Percentiles rank a stretch among this genome's conserved stretches.
phyloP scores from a whole-genome alignment of 2,888 invertebrate species.

The Microplitis manilae region DNA sequence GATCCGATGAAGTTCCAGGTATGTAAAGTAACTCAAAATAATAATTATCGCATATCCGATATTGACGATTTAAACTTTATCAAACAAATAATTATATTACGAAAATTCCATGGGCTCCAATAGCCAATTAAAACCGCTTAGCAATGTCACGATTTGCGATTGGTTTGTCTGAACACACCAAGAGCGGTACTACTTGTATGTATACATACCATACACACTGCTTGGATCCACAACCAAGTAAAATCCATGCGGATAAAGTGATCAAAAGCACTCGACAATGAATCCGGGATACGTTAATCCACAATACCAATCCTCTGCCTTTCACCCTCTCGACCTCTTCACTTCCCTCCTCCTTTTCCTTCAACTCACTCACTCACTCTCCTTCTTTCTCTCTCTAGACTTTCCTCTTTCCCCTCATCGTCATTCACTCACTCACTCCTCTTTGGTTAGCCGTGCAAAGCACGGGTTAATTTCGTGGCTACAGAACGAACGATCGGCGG shows the following conservation, averaged over 20 bases:
- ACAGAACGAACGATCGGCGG: slow-evolving; percentile 23
- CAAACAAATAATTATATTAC: background rate
- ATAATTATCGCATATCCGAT: too few relatives aligned
- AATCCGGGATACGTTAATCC: slow-evolving; percentile 28
- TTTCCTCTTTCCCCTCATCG: background rate
- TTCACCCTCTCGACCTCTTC: background rate
- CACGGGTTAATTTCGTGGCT: slow-evolving; percentile 33
- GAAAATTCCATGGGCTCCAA: background rate
- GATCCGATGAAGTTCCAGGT: slow-evolving; percentile 96
- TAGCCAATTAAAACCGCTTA: background rate
- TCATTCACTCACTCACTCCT: background rate
- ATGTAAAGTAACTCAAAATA: slow-evolving; percentile 51
- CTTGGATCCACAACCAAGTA: background rate
- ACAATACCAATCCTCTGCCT: slow-evolving; percentile 11
- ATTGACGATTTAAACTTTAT: background rate
- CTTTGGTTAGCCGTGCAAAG: slow-evolving; percentile 20
- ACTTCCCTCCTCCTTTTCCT: background rate
- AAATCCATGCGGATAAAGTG: slow-evolving; percentile 21
- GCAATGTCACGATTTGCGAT: background rate
- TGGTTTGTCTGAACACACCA: slow-evolving; percentile 10
- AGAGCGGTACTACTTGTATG: background rate
- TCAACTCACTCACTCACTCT: background rate
- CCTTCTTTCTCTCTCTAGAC: background rate
- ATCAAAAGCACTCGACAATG: slow-evolving; percentile 34
- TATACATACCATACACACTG: background rate